These are phyloP conservation scores for Silvanus unidentatus DNA, from an alignment of 2,888 invertebrate genomes.

Conservation along the genomic window DNA sequence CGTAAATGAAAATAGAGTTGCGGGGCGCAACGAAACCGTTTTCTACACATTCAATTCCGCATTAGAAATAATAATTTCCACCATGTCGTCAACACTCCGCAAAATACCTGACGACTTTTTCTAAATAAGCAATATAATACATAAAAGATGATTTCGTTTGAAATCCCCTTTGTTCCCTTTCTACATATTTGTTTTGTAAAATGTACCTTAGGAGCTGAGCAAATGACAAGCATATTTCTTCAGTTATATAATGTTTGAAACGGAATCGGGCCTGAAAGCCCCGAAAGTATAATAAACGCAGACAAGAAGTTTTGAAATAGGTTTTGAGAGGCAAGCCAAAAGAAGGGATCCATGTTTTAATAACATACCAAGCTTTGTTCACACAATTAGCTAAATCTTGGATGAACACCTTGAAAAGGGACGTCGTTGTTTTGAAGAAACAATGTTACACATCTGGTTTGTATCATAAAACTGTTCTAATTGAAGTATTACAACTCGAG, in stretches of 20 bases:
- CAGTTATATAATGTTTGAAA: constrained; percentile 14
- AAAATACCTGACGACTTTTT: no score
- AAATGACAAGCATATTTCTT: constrained; percentile 16
- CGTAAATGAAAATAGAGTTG: no score
- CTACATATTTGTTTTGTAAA: constrained; percentile 4
- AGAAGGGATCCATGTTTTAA: constrained; percentile 28
- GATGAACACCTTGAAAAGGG: constrained; percentile 17
- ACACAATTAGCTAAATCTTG: constrained; percentile 33
- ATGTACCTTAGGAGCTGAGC: constrained; percentile 13
- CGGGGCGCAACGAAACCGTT: no score
- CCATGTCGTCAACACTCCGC: no score
- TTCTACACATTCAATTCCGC: no score
- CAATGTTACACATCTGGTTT: constrained; percentile 14
- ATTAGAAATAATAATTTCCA: no score
- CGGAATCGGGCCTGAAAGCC: constrained; percentile 18
- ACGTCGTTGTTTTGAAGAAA: constrained; percentile 14
- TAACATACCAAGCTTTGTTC: constrained; percentile 29
- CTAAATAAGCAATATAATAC: no score
- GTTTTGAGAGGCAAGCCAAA: constrained; percentile 13
- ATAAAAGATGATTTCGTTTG: no score
- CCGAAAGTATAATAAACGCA: constrained; percentile 26
- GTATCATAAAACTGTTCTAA: no score
- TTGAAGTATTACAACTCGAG: no score
- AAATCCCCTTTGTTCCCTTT: no score
- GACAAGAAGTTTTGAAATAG: constrained; percentile 19